Base-by-base conservation (phyloP, 1,140 invertebrate genomes). In the Leguminivora glycinivorella region DNA sequence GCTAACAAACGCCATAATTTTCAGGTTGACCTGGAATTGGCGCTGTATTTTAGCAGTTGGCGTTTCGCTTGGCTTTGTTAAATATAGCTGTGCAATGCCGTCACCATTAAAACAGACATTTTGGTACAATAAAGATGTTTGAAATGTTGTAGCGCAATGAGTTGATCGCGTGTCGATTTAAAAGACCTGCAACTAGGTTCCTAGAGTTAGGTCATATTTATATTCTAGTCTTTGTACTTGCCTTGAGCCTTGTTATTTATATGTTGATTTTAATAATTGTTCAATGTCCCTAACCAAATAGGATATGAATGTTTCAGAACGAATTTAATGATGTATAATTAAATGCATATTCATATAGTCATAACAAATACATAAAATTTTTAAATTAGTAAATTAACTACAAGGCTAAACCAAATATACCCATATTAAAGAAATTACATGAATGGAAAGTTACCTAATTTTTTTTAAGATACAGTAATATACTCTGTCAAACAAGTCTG, bases 21-120 rank as follows among this genome's bases (percentile, higher is more conserved):
- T 29, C 26, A 29, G 26, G 58, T 29, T 58, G 56, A 58, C 58
- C 58, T 63, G 26, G 58, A 63, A 29, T 52, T 52, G 19, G 47
- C 5, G 47, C 19, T 22, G 40, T 52, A 52, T 52, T 52, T 9
- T 22, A 22, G 17, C 0, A 17, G 19, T 52, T 52, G n/a, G 40
- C n/a, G n/a, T 43, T 43, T 52, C 17, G 19, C 47, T 22, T 22
- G 47, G n/a, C 47, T 52, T 52, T 52, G 47, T 52, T 52, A 52
- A 52, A 52, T 52, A 22, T 22, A 52, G 19, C 47, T 9, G 47
- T 52, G 22, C 4, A 17, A 43, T 43, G n/a, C 40, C 40, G 40
- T 43, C 40, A 17, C 40, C 40, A 43, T 43, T 43, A 43, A 43
- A 43, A 43, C 14, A 43, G 40, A 43, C 47, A 52, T 52, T 52